phyloP scores from a whole-genome alignment of 2,797 vertebrate genomes.

The Sphenodon punctatus region DNA sequence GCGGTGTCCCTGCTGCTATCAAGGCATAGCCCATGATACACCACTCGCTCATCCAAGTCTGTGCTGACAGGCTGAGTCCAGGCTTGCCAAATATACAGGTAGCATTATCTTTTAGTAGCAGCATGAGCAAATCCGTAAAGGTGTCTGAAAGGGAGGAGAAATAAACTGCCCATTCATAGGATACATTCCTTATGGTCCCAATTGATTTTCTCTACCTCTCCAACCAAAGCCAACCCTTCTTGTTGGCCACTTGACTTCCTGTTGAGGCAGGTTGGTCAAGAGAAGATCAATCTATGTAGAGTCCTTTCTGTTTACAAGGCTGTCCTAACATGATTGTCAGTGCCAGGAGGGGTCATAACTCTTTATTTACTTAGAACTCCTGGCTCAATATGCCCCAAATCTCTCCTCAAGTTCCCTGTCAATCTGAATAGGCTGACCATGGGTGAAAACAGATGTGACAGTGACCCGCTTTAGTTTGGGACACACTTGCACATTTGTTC shows the following conservation, averaged over 20 bases:
- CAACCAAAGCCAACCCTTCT: background rate
- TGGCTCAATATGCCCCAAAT: background rate
- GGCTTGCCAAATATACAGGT: background rate
- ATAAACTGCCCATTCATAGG: background rate
- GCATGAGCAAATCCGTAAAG: background rate
- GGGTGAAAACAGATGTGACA: background rate
- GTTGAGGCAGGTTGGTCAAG: background rate
- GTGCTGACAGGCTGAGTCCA: background rate
- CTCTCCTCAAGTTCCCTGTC: background rate
- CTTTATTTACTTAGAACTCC: background rate
- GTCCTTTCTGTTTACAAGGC: background rate
- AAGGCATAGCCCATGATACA: background rate
- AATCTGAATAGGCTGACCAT: background rate
- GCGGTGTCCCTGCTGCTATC: background rate
- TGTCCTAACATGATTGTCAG: background rate
- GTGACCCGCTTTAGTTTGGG: too few species aligned
- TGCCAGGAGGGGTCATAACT: background rate
- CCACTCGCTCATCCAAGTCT: background rate
- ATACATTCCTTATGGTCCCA: background rate
- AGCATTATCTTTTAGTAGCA: background rate
- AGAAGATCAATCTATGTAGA: background rate
- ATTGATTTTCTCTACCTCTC: background rate
- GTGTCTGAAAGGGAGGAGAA: background rate
- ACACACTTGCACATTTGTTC: too few species aligned
- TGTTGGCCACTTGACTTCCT: background rate